A percentile compares a stretch with the other conserved stretches of the same genome.
These are phyloP conservation scores for Anabacerthia variegaticeps DNA, from an alignment of 2,797 vertebrate genomes.

Conservation along the genomic window DNA sequence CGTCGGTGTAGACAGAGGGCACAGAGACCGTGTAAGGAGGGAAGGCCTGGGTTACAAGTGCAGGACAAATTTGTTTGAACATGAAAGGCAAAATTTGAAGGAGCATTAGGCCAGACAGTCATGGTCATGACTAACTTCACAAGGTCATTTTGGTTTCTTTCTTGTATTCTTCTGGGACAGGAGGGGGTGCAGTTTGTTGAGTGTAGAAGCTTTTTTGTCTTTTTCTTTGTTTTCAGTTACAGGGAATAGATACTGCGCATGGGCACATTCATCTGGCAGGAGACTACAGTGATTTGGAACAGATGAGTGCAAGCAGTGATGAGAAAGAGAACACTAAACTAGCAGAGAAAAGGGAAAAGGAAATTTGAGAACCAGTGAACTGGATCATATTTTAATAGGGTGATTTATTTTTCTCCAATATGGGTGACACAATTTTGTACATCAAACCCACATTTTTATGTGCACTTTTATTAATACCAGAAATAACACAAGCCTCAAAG, in stretches of 20 bases:
- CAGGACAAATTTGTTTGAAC: neutral
- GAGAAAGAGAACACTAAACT: neutral
- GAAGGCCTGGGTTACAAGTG: neutral
- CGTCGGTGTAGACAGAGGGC: rapidly evolving
- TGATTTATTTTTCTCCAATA: neutral
- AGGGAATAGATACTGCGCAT: neutral
- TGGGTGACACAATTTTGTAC: neutral
- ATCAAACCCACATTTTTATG: neutral
- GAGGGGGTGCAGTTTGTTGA: neutral
- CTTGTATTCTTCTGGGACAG: neutral
- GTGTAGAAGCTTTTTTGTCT: neutral
- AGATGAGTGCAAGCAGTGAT: neutral
- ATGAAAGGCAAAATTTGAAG: neutral
- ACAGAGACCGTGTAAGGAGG: neutral
- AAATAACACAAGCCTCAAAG: neutral
- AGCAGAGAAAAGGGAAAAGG: neutral
- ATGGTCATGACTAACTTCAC: neutral
- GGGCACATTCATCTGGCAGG: neutral
- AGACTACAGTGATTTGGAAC: neutral
- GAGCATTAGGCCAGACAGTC: neutral
- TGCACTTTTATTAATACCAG: neutral
- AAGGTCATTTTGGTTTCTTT: neutral
- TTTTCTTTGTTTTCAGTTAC: neutral
- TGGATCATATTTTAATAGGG: neutral
- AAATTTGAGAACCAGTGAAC: neutral